Conservation (phyloP, 2,888 invertebrate species). For the Cancer borealis region DNA sequence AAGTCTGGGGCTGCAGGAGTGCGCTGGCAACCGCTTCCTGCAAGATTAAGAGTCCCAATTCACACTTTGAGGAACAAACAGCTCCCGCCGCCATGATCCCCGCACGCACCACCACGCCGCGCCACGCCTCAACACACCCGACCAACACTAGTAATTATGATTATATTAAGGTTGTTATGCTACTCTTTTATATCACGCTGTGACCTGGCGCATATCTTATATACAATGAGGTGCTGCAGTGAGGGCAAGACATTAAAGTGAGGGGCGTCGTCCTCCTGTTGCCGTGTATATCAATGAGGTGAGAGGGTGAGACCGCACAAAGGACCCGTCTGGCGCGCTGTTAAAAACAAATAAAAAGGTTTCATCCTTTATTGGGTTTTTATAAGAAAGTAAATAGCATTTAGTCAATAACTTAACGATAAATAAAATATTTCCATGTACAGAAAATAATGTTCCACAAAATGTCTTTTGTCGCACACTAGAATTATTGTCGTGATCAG, state of each 20-base stretch:
- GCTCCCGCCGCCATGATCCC: neutral
- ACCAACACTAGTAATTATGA: neutral
- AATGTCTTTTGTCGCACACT: neutral
- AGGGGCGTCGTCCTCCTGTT: neutral
- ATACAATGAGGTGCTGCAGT: neutral
- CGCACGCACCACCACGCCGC: neutral
- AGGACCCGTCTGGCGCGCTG: neutral
- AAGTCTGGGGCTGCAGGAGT: neutral
- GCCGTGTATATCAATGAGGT: neutral
- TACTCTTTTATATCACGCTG: neutral
- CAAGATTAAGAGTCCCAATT: constrained; percentile 63
- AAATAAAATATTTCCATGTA: neutral
- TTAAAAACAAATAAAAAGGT: neutral
- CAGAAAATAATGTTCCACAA: neutral
- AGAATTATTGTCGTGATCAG: neutral
- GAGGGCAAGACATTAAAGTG: neutral
- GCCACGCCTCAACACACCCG: neutral
- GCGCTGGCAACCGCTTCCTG: constrained; percentile 60
- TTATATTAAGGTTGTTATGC: neutral
- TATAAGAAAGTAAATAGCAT: constrained; percentile 8
- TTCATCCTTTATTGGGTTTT: constrained; percentile 12
- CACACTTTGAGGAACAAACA: constrained; percentile 56
- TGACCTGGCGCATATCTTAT: neutral
- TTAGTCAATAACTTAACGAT: constrained; percentile 17
- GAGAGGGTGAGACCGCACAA: neutral